Evolutionary conservation across 2,888 invertebrate genomes (phyloP).

Genomic region (Eumacrocentrus americanus): DNA sequence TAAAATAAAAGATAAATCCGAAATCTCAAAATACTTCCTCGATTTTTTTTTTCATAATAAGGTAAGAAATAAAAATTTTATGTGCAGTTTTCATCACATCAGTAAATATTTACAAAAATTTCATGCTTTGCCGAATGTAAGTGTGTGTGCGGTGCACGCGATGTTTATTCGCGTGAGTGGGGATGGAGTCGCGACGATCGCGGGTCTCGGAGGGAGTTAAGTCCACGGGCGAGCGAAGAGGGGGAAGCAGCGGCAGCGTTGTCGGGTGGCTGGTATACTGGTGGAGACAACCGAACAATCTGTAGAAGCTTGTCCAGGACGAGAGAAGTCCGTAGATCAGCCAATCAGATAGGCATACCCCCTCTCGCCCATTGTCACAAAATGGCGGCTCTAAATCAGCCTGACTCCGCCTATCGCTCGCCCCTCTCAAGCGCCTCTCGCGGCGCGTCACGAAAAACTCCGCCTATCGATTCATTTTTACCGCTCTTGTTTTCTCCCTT

Average conservation of each 20-base stretch:
- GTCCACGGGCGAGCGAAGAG: conserved; percentile 4
- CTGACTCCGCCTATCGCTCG: conserved; percentile 58
- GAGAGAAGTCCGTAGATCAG: conserved; percentile 61
- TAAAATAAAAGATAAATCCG: too few relatives aligned
- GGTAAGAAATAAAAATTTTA: too few relatives aligned
- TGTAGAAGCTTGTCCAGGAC: conserved; percentile 59
- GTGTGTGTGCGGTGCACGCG: too few relatives aligned
- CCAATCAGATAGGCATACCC: conserved; percentile 61
- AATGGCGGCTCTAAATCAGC: conserved; percentile 62
- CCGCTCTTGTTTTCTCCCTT: conserved; percentile 49
- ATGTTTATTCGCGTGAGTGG: not conserved
- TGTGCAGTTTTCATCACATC: too few relatives aligned
- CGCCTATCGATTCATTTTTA: conserved; percentile 62
- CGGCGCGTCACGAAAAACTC: conserved; percentile 59
- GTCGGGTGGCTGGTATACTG: conserved; percentile 54
- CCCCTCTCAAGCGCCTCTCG: conserved; percentile 47
- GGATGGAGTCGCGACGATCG: not conserved
- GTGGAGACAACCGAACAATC: conserved; percentile 60
- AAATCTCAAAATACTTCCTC: too few relatives aligned
- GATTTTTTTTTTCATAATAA: too few relatives aligned
- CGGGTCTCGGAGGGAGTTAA: too few relatives aligned
- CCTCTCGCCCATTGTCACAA: conserved; percentile 60
- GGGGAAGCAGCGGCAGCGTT: conserved; percentile 39
- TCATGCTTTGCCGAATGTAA: too few relatives aligned
- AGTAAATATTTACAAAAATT: too few relatives aligned